phyloP scores from a whole-genome alignment of 2,888 invertebrate genomes.

The Limenitis camilla region DNA sequence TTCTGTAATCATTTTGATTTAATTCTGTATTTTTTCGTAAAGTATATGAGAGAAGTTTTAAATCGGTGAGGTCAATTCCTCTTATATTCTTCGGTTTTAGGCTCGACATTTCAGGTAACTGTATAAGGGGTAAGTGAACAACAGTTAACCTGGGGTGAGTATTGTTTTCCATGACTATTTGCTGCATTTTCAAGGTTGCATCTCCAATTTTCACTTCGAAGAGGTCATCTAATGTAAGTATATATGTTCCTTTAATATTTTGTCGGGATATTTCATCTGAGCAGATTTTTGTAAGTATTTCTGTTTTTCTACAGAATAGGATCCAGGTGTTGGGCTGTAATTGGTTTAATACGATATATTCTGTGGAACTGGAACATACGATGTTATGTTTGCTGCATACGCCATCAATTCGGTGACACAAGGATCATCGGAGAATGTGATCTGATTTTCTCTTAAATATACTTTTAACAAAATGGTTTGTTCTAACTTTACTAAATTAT shows the following conservation, averaged over 20 bases:
- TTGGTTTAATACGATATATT: background rate
- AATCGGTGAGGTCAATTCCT: background rate
- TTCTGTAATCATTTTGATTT: background rate
- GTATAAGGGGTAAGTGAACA: background rate
- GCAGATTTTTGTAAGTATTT: background rate
- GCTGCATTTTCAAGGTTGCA: background rate
- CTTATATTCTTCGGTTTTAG: background rate
- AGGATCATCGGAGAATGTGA: background rate
- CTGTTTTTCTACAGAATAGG: background rate
- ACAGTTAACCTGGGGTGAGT: background rate
- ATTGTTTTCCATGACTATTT: background rate
- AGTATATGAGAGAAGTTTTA: background rate
- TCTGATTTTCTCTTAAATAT: no score
- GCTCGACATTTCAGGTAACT: background rate
- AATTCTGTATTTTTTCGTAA: background rate
- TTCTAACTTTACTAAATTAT: no score
- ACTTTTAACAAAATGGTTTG: no score
- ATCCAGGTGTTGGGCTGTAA: background rate
- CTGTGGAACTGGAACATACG: background rate
- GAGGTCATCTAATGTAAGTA: background rate
- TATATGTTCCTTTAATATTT: background rate
- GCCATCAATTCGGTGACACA: background rate
- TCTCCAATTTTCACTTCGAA: background rate
- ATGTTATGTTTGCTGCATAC: background rate
- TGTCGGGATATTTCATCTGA: background rate